phyloP scores from a whole-genome alignment of 2,888 invertebrate species.

The Lasioglossum malachurum region DNA sequence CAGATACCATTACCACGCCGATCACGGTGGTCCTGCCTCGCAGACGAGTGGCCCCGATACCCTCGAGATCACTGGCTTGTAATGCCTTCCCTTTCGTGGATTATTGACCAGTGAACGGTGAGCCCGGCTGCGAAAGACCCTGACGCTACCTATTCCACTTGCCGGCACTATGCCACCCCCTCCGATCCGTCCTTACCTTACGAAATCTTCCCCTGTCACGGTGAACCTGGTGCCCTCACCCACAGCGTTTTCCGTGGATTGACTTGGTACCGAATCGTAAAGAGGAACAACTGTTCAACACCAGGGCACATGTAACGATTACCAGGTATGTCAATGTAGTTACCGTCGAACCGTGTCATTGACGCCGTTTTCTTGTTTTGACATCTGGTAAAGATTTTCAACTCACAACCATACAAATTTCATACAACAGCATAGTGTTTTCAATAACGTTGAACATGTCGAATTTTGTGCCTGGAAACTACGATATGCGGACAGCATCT shows the following conservation, averaged over 20 bases:
- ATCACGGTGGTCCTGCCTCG: slow-evolving; percentile 83
- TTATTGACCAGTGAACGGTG: slow-evolving; percentile 82
- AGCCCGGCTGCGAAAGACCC: slow-evolving; percentile 73
- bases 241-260: neutral
- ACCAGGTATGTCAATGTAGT: too few species aligned
- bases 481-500: too few species aligned
- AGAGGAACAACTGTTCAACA: too few species aligned
- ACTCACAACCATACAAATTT: too few species aligned
- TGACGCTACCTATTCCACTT: slow-evolving; percentile 58
- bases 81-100: slow-evolving; percentile 84
- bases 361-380: too few species aligned
- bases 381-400: too few species aligned
- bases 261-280: neutral
- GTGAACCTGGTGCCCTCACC: neutral
- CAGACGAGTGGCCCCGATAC: slow-evolving; percentile 75
- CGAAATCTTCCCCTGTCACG: neutral
- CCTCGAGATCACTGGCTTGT: slow-evolving; percentile 82
- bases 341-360: too few species aligned
- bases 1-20: slow-evolving; percentile 82
- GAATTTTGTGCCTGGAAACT: too few species aligned
- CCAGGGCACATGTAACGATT: too few species aligned
- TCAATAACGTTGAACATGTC: too few species aligned
- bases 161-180: slow-evolving; percentile 20
- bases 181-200: neutral
- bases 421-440: too few species aligned